A percentile compares a stretch with the other conserved stretches of the same genome.
Evolutionary conservation across 1,140 invertebrate species (phyloP).

Genomic region (Ditylenchus dipsaci): DNA sequence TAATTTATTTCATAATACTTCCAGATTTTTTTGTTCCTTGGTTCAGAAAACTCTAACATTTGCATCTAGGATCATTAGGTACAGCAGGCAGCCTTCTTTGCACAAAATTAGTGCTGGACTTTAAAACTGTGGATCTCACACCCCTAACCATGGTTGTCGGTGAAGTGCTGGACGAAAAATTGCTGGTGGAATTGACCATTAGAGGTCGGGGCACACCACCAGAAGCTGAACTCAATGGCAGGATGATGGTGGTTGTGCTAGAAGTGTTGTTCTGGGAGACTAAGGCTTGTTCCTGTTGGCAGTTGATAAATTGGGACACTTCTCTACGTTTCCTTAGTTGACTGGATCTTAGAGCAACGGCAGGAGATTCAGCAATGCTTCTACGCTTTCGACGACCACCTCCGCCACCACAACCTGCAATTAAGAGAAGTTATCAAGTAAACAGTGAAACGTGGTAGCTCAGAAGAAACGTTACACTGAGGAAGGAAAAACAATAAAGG

Average conservation of each 20-base stretch:
- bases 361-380: conserved; percentile 2
- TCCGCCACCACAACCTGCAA: conserved; percentile 10
- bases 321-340: neutral
- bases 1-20: no score
- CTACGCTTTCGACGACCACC: neutral
- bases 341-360: neutral
- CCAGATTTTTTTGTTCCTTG: no score
- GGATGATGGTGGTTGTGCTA: neutral
- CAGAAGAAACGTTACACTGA: no score
- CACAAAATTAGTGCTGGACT: no score
- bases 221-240: neutral
- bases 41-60: no score
- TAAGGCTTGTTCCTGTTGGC: neutral
- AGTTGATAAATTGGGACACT: neutral
- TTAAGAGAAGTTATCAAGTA: no score
- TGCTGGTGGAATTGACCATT: neutral
- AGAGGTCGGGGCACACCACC: neutral
- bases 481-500: no score
- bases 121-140: neutral
- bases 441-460: no score
- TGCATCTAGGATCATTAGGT: no score
- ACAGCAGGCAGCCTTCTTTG: no score
- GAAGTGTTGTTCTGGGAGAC: neutral
- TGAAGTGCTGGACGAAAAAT: neutral
- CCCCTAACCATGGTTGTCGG: neutral